Evolutionary conservation across 2,113 vertebrate genomes (phyloP).

Genomic region (Vulpes lagopus): DNA sequence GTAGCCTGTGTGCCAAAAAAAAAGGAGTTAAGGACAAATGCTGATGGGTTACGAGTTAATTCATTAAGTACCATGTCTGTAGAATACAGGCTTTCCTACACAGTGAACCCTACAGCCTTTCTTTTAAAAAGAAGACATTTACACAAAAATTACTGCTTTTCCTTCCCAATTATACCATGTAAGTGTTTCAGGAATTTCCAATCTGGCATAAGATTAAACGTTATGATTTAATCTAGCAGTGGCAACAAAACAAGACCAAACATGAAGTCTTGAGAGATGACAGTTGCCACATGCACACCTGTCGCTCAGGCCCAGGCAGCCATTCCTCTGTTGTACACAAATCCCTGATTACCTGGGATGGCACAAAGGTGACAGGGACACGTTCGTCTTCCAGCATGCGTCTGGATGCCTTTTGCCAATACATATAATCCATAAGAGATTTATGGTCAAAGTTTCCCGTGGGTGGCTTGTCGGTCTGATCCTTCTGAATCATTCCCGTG

Average conservation of each 20-base stretch:
- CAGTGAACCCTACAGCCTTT: not conserved
- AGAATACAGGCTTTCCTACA: not conserved
- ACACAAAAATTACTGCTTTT: not conserved
- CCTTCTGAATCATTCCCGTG: constrained; percentile 95
- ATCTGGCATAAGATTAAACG: not conserved
- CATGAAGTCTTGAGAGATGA: not conserved
- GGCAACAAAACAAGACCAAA: not conserved
- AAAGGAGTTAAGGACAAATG: not conserved
- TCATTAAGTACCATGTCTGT: not conserved
- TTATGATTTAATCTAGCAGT: not conserved
- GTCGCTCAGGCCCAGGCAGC: not conserved
- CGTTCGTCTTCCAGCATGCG: constrained; percentile 96
- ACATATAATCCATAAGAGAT: constrained; percentile 95
- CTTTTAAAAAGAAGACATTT: constrained; percentile 12
- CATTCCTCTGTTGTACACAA: constrained; percentile 51
- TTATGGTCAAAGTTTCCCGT: constrained; percentile 95
- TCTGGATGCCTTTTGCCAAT: constrained; percentile 96
- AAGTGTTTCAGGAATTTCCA: not conserved
- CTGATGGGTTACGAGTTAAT: not conserved
- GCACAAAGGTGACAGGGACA: constrained; percentile 92
- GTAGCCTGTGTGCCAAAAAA: not conserved
- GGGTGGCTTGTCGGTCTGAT: constrained; percentile 95
- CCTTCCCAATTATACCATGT: not conserved
- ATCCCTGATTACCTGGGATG: constrained; percentile 89
- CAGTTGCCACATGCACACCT: not conserved